Percentiles rank a stretch among this genome's conserved stretches.
These are phyloP conservation scores for Hesperophylax magnus DNA, from an alignment of 1,140 invertebrate species.

Conservation along the genomic window DNA sequence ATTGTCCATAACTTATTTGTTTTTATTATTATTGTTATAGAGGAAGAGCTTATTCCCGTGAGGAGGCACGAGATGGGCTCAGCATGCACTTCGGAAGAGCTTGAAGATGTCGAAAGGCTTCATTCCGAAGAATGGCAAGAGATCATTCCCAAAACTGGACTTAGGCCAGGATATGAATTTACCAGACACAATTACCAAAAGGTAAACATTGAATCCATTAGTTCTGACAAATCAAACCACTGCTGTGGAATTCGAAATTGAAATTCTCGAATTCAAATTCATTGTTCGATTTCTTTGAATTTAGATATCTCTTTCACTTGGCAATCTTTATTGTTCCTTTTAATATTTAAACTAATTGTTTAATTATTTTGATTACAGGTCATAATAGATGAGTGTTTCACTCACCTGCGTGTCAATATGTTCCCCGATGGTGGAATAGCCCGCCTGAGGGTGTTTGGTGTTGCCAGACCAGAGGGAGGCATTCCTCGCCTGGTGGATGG, in stretches of 20 bases:
- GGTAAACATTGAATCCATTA: constrained; percentile 55
- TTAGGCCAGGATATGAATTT: constrained; percentile 72
- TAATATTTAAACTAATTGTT: no score
- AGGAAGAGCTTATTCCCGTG: constrained; percentile 69
- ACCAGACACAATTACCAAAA: constrained; percentile 74
- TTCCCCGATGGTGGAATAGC: constrained; percentile 80
- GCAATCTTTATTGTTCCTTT: no score
- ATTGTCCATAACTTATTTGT: no score
- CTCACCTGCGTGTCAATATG: constrained; percentile 76
- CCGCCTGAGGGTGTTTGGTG: constrained; percentile 74
- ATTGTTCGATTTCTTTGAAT: no score
- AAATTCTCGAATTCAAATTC: no score
- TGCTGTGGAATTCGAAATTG: no score
- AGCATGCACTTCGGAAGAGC: constrained; percentile 67
- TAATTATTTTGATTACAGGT: constrained; percentile 59
- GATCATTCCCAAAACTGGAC: constrained; percentile 71
- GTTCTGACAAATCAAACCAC: no score
- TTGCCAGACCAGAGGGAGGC: constrained; percentile 65
- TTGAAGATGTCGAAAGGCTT: constrained; percentile 67
- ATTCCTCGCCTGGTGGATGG: constrained; percentile 57
- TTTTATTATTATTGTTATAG: constrained; percentile 61
- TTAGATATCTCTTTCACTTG: no score
- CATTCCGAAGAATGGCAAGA: constrained; percentile 74
- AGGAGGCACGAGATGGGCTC: constrained; percentile 68
- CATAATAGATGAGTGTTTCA: constrained; percentile 68